Evolutionary conservation across 1,140 invertebrate genomes (phyloP).

Genomic region (Procambarus virginalis): DNA sequence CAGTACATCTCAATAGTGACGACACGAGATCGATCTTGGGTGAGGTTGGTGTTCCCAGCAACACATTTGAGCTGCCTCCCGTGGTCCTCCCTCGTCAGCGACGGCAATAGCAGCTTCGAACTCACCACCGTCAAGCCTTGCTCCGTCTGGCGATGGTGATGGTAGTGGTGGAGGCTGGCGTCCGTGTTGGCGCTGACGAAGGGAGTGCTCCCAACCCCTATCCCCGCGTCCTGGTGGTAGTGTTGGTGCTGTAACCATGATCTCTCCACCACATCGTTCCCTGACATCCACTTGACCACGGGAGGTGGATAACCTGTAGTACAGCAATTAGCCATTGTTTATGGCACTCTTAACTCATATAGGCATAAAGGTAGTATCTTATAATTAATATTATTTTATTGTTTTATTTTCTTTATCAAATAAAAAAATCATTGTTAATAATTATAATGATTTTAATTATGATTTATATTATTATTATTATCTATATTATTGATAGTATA

Average conservation of each 20-base stretch:
- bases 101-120: slow-evolving; percentile 7
- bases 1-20: slow-evolving; percentile 44
- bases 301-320: slow-evolving; percentile 2
- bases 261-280: neutral
- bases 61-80: slow-evolving; percentile 26
- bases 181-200: no score
- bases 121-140: neutral
- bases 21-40: neutral
- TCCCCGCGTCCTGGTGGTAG: neutral
- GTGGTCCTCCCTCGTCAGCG: slow-evolving; percentile 19
- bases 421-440: no score
- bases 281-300: slow-evolving; percentile 9
- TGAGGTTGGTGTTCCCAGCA: slow-evolving; percentile 36
- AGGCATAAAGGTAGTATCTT: neutral
- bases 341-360: no score
- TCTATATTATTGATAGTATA: no score
- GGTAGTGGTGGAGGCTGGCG: no score
- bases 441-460: no score
- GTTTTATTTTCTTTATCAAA: no score
- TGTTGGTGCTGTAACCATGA: neutral
- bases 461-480: no score
- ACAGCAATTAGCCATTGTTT: no score
- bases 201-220: no score
- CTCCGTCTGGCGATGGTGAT: neutral
- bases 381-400: no score